Percentiles rank a stretch among this genome's conserved stretches.
phyloP scores from a whole-genome alignment of 2,797 vertebrate genomes.

The Amphiprion clarkii region DNA sequence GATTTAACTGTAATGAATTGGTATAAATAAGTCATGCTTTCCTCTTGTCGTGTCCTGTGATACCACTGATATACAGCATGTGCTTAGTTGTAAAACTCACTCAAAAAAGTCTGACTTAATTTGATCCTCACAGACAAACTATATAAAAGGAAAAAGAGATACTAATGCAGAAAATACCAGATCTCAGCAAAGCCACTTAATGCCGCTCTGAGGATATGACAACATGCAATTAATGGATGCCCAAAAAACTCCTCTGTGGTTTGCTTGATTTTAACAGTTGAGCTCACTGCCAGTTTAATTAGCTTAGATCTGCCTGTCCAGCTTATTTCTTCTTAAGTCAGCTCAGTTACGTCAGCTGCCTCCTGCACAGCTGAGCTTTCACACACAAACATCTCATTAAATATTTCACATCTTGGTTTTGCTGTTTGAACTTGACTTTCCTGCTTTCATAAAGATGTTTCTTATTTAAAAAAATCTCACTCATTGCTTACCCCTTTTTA shows the following conservation, averaged over 20 bases:
- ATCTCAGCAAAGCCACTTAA: constrained; percentile 12
- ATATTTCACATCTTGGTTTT: not conserved
- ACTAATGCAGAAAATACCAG: constrained; percentile 10
- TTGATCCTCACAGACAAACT: not conserved
- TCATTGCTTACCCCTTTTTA: too few species aligned
- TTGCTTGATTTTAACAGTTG: not conserved
- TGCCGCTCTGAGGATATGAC: not conserved
- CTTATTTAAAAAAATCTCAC: not conserved
- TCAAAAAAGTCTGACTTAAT: not conserved
- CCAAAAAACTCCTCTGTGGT: constrained; percentile 5
- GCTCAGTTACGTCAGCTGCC: constrained; percentile 25
- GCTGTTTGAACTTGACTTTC: not conserved
- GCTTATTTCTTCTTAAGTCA: constrained; percentile 22
- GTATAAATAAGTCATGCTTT: not conserved
- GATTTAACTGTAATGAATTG: not conserved
- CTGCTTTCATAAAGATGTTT: not conserved
- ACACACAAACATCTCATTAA: not conserved
- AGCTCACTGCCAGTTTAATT: constrained; percentile 24
- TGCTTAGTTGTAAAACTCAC: constrained; percentile 17
- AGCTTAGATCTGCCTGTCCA: constrained; percentile 27
- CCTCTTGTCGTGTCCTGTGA: not conserved
- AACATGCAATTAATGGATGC: not conserved
- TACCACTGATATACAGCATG: not conserved
- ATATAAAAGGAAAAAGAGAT: not conserved
- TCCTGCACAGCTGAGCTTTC: not conserved